Percentiles rank a stretch among this genome's conserved stretches.
phyloP scores from a whole-genome alignment of 2,797 vertebrate genomes.

The Perodicticus potto region DNA sequence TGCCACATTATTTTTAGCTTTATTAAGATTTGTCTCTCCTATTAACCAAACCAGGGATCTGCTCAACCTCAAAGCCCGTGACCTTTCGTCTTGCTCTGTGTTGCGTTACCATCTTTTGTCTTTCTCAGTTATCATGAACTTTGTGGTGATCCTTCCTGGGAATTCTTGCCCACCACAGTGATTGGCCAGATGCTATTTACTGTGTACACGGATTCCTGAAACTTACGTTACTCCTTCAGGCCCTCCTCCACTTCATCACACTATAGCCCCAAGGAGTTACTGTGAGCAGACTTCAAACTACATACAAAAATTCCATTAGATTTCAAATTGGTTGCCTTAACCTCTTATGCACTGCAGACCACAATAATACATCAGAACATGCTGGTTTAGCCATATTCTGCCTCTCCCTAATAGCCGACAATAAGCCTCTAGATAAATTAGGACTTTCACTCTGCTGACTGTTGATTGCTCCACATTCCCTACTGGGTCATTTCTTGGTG shows the following conservation, averaged over 20 bases:
- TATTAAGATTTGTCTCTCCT: background rate
- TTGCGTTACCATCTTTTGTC: background rate
- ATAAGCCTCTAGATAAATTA: conserved; percentile 9
- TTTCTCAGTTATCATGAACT: conserved; percentile 28
- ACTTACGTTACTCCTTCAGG: background rate
- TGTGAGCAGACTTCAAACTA: conserved; percentile 7
- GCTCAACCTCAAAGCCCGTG: background rate
- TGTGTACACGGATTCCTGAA: conserved; percentile 58
- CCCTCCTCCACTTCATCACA: conserved; percentile 65
- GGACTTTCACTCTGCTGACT: conserved; percentile 45
- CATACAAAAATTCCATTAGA: conserved; percentile 66
- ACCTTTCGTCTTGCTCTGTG: background rate
- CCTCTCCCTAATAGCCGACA: background rate
- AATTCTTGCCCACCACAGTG: conserved; percentile 18
- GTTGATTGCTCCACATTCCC: background rate
- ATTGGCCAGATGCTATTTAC: conserved; percentile 17
- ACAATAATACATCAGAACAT: conserved; percentile 38
- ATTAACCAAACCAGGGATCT: background rate
- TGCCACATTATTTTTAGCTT: background rate
- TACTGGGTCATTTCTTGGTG: background rate
- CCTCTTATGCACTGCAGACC: conserved; percentile 25
- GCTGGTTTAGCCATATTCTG: conserved; percentile 3
- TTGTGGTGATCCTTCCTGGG: background rate
- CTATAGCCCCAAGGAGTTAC: conserved; percentile 22
- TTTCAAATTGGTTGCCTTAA: conserved; percentile 67